A percentile compares a stretch with the other conserved stretches of the same genome.
Conservation (phyloP, 2,113 vertebrate species). For the Cavia porcellus region DNA sequence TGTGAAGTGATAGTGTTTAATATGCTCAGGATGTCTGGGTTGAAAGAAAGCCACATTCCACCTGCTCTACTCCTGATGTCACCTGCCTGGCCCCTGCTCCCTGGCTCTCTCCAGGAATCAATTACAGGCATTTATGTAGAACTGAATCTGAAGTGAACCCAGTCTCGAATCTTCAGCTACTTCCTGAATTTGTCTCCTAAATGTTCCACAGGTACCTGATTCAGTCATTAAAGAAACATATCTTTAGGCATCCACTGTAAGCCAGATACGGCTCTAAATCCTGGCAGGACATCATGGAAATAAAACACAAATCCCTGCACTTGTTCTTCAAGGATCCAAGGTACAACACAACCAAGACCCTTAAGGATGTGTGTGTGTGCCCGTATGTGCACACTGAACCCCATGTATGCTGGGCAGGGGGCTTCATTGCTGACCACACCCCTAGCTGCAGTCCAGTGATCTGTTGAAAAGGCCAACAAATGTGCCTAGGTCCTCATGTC, state of each 20-base stretch:
- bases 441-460: background rate
- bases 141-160: background rate
- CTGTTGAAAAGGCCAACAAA: background rate
- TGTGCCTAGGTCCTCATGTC: background rate
- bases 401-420: background rate
- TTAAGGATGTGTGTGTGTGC: background rate
- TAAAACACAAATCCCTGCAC: background rate
- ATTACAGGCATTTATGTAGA: background rate
- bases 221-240: background rate
- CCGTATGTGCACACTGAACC: background rate
- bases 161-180: slow-evolving; percentile 18
- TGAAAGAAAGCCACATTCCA: slow-evolving; percentile 14
- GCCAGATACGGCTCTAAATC: background rate
- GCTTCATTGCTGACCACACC: background rate
- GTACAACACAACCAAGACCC: background rate
- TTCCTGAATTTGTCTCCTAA: slow-evolving; percentile 27
- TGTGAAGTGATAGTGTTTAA: slow-evolving; percentile 33
- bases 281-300: background rate
- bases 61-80: background rate
- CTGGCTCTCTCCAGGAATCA: background rate
- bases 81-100: background rate
- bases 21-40: background rate
- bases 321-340: background rate
- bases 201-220: background rate
- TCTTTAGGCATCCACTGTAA: background rate